phyloP scores from a whole-genome alignment of 2,797 vertebrate species.

The Glyptemys insculpta region DNA sequence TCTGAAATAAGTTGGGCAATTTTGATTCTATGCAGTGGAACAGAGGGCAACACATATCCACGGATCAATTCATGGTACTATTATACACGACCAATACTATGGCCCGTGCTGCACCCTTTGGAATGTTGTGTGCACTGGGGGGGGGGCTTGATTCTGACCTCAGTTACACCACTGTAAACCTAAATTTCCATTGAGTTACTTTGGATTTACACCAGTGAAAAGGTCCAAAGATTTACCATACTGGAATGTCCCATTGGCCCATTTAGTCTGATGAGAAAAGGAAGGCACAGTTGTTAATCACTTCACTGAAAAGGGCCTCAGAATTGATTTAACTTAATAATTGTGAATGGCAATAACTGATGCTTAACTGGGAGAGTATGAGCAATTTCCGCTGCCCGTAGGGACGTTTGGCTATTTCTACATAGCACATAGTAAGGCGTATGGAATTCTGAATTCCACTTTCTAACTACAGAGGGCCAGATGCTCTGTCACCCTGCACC shows the following conservation, averaged over 20 bases:
- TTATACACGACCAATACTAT: neutral
- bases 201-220: conserved; percentile 12
- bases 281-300: conserved; percentile 3
- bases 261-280: neutral
- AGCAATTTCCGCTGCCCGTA: neutral
- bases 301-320: neutral
- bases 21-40: neutral
- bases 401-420: neutral
- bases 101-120: neutral
- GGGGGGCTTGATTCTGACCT: neutral
- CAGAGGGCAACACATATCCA: neutral
- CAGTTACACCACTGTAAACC: neutral
- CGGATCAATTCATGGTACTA: neutral
- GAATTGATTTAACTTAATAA: neutral
- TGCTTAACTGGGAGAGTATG: neutral
- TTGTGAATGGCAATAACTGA: neutral
- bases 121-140: neutral
- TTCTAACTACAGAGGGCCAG: neutral
- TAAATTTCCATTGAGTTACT: neutral
- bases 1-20: neutral
- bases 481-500: neutral
- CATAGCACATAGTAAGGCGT: neutral
- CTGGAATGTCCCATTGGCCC: neutral
- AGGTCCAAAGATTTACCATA: neutral
- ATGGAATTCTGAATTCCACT: neutral